A percentile compares a stretch with the other conserved stretches of the same genome.
Conservation (phyloP, 2,888 invertebrate genomes). For the Stenotaenia linearis region DNA sequence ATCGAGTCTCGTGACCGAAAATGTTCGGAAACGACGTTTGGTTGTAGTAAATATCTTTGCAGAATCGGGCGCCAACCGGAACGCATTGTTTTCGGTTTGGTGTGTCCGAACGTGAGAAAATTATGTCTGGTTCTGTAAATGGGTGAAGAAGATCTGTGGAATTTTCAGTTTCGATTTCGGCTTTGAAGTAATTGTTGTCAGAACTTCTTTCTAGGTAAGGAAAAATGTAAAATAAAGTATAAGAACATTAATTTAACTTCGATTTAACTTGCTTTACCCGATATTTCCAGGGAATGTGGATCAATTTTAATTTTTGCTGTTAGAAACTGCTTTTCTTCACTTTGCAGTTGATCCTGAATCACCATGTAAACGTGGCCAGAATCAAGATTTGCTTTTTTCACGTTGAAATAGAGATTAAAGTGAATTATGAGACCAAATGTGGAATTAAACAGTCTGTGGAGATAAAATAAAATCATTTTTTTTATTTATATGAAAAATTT, state of each 20-base stretch:
- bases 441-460: neutral
- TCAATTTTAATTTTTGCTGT: constrained; percentile 30
- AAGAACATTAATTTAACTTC: too few species aligned
- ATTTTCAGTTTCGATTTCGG: neutral
- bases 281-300: constrained; percentile 59
- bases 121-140: neutral
- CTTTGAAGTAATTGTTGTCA: neutral
- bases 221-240: too few species aligned
- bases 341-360: constrained; percentile 37
- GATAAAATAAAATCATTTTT: neutral
- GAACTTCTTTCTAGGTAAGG: neutral
- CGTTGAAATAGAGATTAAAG: constrained; percentile 79
- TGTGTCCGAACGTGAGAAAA: neutral
- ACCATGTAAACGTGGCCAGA: constrained; percentile 58
- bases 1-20: constrained; percentile 59
- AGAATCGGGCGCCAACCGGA: constrained; percentile 41
- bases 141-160: neutral
- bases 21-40: constrained; percentile 77
- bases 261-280: too few species aligned
- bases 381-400: constrained; percentile 48
- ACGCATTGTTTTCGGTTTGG: constrained; percentile 38
- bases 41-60: constrained; percentile 62
- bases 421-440: constrained; percentile 57
- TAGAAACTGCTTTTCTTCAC: neutral
- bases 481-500: neutral